phyloP scores from a whole-genome alignment of 30 jellyfish, hydroid and myxozoan genomes.

The Aurelia aurita region DNA sequence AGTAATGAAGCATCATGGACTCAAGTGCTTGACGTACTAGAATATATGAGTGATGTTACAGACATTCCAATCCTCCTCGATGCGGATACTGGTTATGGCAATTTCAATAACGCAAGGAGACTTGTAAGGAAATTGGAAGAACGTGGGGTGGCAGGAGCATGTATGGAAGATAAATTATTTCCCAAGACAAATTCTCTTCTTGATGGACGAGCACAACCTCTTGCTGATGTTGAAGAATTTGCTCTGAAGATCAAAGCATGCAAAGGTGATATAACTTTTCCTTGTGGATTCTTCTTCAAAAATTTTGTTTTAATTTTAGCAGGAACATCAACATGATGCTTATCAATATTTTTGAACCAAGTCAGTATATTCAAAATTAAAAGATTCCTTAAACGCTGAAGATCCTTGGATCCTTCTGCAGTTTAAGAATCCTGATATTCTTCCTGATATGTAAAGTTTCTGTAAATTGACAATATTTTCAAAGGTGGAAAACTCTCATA shows the following conservation, averaged over 20 bases:
- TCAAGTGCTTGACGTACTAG: constrained; percentile 88
- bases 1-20: constrained; percentile 99
- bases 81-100: constrained; percentile 98
- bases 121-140: constrained; percentile 86
- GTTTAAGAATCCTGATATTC: too few relatives aligned
- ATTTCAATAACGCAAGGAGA: constrained; percentile 93
- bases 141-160: constrained; percentile 97
- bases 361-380: too few relatives aligned
- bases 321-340: too few relatives aligned
- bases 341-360: too few relatives aligned
- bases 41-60: constrained; percentile 94
- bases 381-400: too few relatives aligned
- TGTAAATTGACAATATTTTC: too few relatives aligned
- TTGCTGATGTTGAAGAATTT: constrained; percentile 95
- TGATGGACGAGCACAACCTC: constrained; percentile 97
- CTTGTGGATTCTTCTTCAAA: not conserved
- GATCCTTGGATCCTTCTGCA: too few relatives aligned
- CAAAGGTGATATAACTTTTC: constrained; percentile 76
- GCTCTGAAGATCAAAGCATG: constrained; percentile 94
- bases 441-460: too few relatives aligned
- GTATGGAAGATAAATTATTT: constrained; percentile 91
- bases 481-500: too few relatives aligned
- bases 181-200: constrained; percentile 91
- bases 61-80: constrained; percentile 85
- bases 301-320: too few relatives aligned